Evolutionary conservation across 2,113 vertebrate genomes (phyloP), one percentile per base, ranked within the genome.

Genomic region (Climacteris rufus): DNA sequence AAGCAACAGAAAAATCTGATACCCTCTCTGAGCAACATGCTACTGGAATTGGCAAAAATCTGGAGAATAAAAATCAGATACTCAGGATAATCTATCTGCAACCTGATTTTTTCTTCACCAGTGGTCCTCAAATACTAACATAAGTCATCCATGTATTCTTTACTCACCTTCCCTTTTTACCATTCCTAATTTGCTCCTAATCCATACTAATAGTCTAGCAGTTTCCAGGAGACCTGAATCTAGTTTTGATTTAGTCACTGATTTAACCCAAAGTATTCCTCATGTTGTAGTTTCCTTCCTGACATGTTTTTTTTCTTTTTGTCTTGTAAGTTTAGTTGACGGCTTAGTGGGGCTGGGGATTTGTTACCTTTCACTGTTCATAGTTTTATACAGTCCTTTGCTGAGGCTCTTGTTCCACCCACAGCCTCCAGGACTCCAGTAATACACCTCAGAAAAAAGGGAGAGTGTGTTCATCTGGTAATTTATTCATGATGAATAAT

Each of bases 401-500:
- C 49, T 50, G 77, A 54, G 69, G 42, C 23, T 37, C 25, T 69
- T 19, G 6, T 77, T 89, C 68, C 35, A 77, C 37, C n/a, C 30
- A 40, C 53, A 78, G 5, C 42, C 50, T 65, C 52, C 28, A 70
- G 4, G 47, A 59, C n/a, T 83, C 42, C 45, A 66, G 23, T 66
- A 66, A 77, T 7, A n/a, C 16, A 61, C 11, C 54, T 82, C 24
- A 22, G 52, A 90, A 89, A 84, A 45, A 87, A 44, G 2, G 28
- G 12, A 80, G 40, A 50, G 22, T 35, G 11, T 77, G 87, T 90
- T 95, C 18, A 52, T 91, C 63, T 65, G 50, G 70, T 80, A 74
- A 83, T 93, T 85, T 90, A 93, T 94, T 92, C 64, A 70, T 1
- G 5, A 78, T 81, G 79, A 95, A 68, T 88, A 92, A 88, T 90